phyloP scores from a whole-genome alignment of 1,140 invertebrate genomes.

The Anoplophora glabripennis region DNA sequence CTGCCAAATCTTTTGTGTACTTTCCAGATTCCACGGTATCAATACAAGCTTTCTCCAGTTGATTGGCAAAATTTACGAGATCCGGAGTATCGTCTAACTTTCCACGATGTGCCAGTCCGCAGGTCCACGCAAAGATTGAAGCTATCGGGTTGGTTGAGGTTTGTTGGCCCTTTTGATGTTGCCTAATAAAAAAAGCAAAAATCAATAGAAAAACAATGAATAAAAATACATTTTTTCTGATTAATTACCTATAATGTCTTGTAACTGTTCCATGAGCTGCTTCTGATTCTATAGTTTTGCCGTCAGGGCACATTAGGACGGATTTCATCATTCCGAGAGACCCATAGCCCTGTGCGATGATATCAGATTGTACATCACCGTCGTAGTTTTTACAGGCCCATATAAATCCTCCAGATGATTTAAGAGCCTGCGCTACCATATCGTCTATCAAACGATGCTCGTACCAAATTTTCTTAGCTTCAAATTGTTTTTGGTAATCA shows the following conservation, averaged over 20 bases:
- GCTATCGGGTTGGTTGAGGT: conserved; percentile 90
- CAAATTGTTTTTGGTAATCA: conserved; percentile 74
- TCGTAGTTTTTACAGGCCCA: conserved; percentile 94
- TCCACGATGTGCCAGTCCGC: conserved; percentile 79
- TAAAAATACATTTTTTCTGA: too few species aligned
- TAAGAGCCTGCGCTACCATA: conserved; percentile 87
- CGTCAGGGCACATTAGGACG: conserved; percentile 87
- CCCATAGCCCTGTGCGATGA: conserved; percentile 82
- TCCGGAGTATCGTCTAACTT: conserved; percentile 77
- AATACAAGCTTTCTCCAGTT: conserved; percentile 69
- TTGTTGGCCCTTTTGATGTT: conserved; percentile 76
- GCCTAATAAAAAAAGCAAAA: conserved; percentile 40
- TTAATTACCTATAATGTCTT: conserved; percentile 76
- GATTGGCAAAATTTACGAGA: conserved; percentile 57
- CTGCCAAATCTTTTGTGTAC: conserved; percentile 90
- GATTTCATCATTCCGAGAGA: conserved; percentile 92
- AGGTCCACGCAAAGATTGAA: conserved; percentile 90
- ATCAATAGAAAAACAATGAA: not conserved
- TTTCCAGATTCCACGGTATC: conserved; percentile 83
- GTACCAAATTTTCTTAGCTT: conserved; percentile 80
- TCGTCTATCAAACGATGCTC: conserved; percentile 92
- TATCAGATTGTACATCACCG: conserved; percentile 87
- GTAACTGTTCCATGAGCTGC: conserved; percentile 92
- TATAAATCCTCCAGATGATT: conserved; percentile 81
- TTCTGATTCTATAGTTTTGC: conserved; percentile 86